Conservation (phyloP, 37 sponge, comb jelly and placozoan genomes). For the Axinella damicornis region DNA sequence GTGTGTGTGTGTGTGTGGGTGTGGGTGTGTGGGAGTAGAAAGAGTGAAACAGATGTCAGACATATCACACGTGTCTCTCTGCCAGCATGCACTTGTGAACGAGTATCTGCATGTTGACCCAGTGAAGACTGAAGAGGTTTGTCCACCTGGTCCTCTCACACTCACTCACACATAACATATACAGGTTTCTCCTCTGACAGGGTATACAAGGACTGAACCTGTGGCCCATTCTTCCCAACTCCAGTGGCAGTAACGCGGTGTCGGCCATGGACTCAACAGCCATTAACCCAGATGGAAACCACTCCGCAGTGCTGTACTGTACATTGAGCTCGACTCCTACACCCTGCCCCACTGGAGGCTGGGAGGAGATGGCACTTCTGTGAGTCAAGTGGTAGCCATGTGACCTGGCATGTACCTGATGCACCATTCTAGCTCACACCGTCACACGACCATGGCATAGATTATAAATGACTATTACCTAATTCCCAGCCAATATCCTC, state of each 20-base stretch:
- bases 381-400: conserved; percentile 26
- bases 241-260: conserved; percentile 29
- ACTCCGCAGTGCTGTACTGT: conserved; percentile 76
- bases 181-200: conserved; percentile 72
- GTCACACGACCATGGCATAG: no score
- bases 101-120: no score
- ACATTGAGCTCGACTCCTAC: conserved; percentile 86
- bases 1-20: no score
- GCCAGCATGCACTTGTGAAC: conserved; percentile 89
- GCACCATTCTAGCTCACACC: no score
- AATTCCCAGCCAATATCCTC: no score
- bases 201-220: conserved; percentile 74
- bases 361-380: conserved; percentile 42
- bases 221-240: conserved; percentile 69
- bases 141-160: neutral
- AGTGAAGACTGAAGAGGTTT: no score
- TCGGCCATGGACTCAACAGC: conserved; percentile 82
- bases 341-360: conserved; percentile 80
- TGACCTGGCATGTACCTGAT: no score
- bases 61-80: conserved; percentile 72
- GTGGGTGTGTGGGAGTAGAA: no score
- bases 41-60: conserved; percentile 26
- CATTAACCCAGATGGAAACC: conserved; percentile 83
- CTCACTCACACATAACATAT: no score
- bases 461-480: no score